Evolutionary conservation across 2,888 invertebrate species (phyloP), one percentile per base, ranked within the genome.

Genomic region (Cerastis leucographa): DNA sequence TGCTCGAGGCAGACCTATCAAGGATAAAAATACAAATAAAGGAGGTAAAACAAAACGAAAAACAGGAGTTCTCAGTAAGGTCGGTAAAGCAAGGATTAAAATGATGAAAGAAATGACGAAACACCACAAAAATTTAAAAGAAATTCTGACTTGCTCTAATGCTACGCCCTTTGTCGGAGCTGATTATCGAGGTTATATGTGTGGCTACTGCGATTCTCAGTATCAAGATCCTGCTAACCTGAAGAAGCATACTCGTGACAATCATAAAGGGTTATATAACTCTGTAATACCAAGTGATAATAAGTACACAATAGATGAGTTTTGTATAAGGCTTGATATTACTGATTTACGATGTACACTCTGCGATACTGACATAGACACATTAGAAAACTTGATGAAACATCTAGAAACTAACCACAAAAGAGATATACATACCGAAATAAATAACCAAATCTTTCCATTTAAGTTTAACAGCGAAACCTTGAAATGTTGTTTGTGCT

Each of bases 381-480:
- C 79, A 3, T 17, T 88, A 51, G 81, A 84, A 40, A 46, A 69
- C 3, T 51, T 87, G 9, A 29, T 82, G 1, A 42, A 61, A 9
- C 88, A 88, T 74, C 25, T 88, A 42, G 67, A 80, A n/a, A 42
- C 5, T 14, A 77, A 81, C 2, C 89, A 88, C 59, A 73, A 83
- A 11, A 84, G 74, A 40, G 40, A 0, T 12, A 62, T 85, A 14
- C 51, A 67, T 8, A 46, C 46, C 0, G 87, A 85, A 22, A 71
- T 85, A 1, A 90, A 92, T 25, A 92, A 92, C 76, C 91, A 92
- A 14, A 90, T 95, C n/a, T 69, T 94, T 1, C 94, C 94, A 0
- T 94, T 94, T 49, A 94, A 92, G 74, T 94, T 95, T 61, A 87
- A 89, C 2, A 81, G 78, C 2, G 90, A 92, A 7, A 81, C 78